Evolutionary conservation across 2,113 vertebrate species (phyloP), one percentile per base, ranked within the genome.

Genomic region (Arothron firmamentum): DNA sequence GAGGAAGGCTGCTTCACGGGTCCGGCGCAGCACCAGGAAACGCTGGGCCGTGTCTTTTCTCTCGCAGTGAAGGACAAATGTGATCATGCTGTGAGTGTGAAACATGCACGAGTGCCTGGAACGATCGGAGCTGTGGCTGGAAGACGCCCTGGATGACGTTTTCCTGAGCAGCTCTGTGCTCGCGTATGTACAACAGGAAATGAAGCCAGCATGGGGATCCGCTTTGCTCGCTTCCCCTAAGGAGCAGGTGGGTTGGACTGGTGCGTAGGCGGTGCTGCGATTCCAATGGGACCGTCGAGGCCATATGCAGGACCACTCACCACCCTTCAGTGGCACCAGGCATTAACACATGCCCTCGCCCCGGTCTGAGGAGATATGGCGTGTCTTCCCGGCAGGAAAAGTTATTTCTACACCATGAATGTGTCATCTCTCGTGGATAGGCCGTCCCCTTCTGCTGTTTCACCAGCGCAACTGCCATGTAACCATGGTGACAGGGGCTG

Each of bases 81-180:
- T 63, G 72, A 38, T 81, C 78, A 70, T 66, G 74, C 78, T 80
- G 77, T 71, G 73, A 50, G 78, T 76, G 74, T 75, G 66, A 80
- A 73, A 84, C 74, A 78, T 62, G 75, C 68, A 68, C 75, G 77
- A 79, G 57, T 59, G 75, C 79, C 66, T 66, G 52, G 21, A 79
- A 61, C 54, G 49, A 48, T 78, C 67, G 65, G 70, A 66, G 64
- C 55, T 60, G 31, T 64, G 73, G 72, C 61, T 55, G 20, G 56
- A 61, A 19, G 53, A 14, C 60, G 60, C 62, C 59, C 4, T 56
- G 2, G 57, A 59, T 79, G 69, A 71, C 65, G 41, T 17, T 47
- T 47, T 47, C 9, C 15, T 6, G 15, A 17, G 45, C 15, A 47
- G 56, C 23, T 52, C 15, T 2, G 15, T 21, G 47, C 69, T 67